Conservation (phyloP, 2,888 invertebrate species). For the Deroplatys truncata region DNA sequence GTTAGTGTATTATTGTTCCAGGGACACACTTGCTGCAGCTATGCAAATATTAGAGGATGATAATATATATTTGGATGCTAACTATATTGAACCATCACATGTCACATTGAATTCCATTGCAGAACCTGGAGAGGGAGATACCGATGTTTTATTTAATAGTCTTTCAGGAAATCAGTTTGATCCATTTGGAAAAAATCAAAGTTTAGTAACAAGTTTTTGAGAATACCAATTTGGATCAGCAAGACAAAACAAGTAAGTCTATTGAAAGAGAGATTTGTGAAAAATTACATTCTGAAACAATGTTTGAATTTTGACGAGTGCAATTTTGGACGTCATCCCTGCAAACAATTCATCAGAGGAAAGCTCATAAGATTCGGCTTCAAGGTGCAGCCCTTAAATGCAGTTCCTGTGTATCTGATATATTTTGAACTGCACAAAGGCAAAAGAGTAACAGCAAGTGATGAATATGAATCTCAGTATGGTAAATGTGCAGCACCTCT, state of each 20-base stretch:
- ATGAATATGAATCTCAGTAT: neutral
- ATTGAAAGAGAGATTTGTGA: too few species aligned
- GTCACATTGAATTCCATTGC: neutral
- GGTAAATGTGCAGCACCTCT: neutral
- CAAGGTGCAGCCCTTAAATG: neutral
- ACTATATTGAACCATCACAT: neutral
- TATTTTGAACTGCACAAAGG: neutral
- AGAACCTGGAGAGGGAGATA: neutral
- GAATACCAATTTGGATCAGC: too few species aligned
- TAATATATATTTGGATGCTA: neutral
- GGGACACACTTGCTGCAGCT: neutral
- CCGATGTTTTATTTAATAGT: neutral
- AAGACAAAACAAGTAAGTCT: too few species aligned
- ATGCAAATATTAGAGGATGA: neutral
- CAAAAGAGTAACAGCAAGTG: neutral
- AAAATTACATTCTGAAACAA: too few species aligned
- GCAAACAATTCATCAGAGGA: neutral
- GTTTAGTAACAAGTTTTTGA: too few species aligned
- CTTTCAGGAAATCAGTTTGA: neutral
- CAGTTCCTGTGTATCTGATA: neutral
- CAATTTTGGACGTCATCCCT: too few species aligned
- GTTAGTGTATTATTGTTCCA: neutral
- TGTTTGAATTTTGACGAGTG: too few species aligned
- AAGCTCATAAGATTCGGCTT: neutral
- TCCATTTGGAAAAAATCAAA: too few species aligned